phyloP scores from a whole-genome alignment of 2,888 invertebrate genomes.

The Nasonovia ribisnigri region DNA sequence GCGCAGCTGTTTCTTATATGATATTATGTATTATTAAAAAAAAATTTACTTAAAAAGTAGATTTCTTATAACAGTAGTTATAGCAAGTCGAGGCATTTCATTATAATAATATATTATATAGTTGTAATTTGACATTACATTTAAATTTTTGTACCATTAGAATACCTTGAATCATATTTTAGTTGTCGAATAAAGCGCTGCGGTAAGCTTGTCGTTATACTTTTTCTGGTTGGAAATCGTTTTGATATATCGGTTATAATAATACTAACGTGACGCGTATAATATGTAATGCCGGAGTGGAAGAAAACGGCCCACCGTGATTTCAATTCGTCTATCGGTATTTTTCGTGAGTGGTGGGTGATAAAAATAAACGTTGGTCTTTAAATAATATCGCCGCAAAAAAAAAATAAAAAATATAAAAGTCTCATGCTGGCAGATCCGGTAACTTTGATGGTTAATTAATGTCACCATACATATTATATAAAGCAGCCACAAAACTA shows the following conservation, averaged over 20 bases:
- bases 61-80: background rate
- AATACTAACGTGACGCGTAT: background rate
- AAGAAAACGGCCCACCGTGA: background rate
- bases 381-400: background rate
- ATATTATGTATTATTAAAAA: background rate
- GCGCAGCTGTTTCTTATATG: background rate
- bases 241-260: background rate
- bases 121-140: background rate
- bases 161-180: background rate
- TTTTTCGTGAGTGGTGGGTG: conserved; percentile 16
- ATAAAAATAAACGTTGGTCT: conserved; percentile 13
- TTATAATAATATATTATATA: background rate
- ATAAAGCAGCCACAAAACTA: background rate
- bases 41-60: background rate
- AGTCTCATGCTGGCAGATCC: background rate
- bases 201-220: background rate
- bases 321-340: background rate
- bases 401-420: background rate
- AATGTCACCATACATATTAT: conserved; percentile 13
- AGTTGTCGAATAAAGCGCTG: background rate
- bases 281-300: background rate
- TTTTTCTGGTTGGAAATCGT: background rate
- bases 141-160: background rate
- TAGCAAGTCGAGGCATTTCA: background rate
- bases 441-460: conserved; percentile 14